A percentile compares a stretch with the other conserved stretches of the same genome.
These are phyloP conservation scores for Pachyseris speciosa DNA, from an alignment of 64 coral and sea anemone species.

Conservation along the genomic window DNA sequence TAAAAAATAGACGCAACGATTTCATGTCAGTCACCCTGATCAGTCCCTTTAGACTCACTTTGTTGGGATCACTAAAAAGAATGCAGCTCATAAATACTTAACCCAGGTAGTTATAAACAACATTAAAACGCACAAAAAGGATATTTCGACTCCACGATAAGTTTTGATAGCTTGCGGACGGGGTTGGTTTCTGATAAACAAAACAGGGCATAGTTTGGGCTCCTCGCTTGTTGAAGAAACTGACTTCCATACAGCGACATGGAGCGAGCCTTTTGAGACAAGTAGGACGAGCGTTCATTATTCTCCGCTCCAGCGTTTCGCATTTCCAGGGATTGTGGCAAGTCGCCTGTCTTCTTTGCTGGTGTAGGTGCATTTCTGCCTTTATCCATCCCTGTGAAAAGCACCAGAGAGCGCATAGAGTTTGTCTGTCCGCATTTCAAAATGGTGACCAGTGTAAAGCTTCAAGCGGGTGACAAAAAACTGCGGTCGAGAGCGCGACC, in stretches of 20 bases:
- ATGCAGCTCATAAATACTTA: slow-evolving; percentile 43
- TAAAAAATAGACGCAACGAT: not conserved
- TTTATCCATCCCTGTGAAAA: slow-evolving; percentile 50
- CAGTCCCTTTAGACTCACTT: not conserved
- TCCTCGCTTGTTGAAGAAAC: slow-evolving; percentile 63
- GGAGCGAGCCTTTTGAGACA: slow-evolving; percentile 54
- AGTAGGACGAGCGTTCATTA: not conserved
- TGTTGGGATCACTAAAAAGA: slow-evolving; percentile 7
- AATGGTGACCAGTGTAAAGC: not conserved
- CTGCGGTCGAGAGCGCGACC: not conserved
- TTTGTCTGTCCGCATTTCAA: slow-evolving; percentile 35
- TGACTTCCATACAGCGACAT: slow-evolving; percentile 76
- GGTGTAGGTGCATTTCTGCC: slow-evolving; percentile 17
- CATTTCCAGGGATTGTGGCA: slow-evolving; percentile 41
- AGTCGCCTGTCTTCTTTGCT: slow-evolving; percentile 55
- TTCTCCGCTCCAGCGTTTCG: slow-evolving; percentile 14
- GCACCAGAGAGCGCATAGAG: not conserved
- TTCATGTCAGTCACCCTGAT: not conserved
- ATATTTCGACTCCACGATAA: slow-evolving; percentile 98
- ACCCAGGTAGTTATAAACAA: not conserved
- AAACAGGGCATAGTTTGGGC: slow-evolving; percentile 70
- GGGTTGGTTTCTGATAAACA: slow-evolving; percentile 89
- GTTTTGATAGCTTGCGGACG: slow-evolving; percentile 71
- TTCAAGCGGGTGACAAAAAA: slow-evolving; percentile 11
- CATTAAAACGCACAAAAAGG: slow-evolving; percentile 69